Conservation (phyloP, 2,888 invertebrate species). For the Orchesella flavescens region DNA sequence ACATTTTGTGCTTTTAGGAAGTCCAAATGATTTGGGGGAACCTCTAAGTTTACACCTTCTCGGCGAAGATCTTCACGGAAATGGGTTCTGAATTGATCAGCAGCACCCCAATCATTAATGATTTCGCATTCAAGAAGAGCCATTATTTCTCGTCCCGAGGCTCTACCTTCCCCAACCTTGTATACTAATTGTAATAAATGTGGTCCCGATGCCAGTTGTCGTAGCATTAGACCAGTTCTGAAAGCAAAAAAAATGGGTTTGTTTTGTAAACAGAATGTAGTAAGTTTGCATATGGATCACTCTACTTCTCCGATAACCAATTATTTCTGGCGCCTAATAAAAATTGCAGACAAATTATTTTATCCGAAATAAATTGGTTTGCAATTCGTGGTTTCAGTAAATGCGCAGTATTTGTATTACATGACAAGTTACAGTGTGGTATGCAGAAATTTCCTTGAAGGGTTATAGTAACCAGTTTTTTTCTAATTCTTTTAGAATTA, state of each 20-base stretch:
- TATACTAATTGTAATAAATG: constrained; percentile 83
- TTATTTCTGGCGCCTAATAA: too few relatives aligned
- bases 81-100: constrained; percentile 78
- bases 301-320: too few relatives aligned
- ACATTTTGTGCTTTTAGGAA: constrained; percentile 23
- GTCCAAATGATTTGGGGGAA: constrained; percentile 59
- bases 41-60: constrained; percentile 65
- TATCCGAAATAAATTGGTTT: too few relatives aligned
- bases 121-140: constrained; percentile 81
- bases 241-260: constrained; percentile 73
- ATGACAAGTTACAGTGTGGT: too few relatives aligned
- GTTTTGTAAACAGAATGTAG: neutral
- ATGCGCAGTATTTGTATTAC: too few relatives aligned
- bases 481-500: neutral
- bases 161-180: constrained; percentile 75
- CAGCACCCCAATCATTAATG: constrained; percentile 77
- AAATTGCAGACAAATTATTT: too few relatives aligned
- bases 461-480: neutral
- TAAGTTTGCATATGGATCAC: too few relatives aligned
- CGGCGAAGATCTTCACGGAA: constrained; percentile 78
- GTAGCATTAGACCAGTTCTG: constrained; percentile 79
- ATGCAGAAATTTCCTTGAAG: too few relatives aligned
- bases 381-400: too few relatives aligned
- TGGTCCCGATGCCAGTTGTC: constrained; percentile 81
- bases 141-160: constrained; percentile 64